Evolutionary conservation across 2,888 invertebrate species (phyloP), one percentile per base, ranked within the genome.

Genomic region (Cataglyphis cursor): DNA sequence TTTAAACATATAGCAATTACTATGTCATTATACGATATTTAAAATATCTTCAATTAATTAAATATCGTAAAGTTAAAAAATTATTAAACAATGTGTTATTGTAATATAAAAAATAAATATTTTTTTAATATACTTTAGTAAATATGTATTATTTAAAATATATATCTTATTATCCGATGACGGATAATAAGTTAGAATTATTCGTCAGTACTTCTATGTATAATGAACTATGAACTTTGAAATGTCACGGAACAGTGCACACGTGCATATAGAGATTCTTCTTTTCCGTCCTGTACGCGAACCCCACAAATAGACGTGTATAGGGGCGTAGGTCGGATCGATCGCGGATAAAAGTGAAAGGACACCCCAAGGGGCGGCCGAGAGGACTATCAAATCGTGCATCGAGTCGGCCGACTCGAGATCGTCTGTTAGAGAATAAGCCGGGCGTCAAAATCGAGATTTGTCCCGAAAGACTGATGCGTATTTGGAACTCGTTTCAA

Each of bases 331-430:
- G 91, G 89, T 86, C 80, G 84, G 90, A 92, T 92, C 92, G 92
- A 92, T 92, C 85, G 89, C 35, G 70, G 80, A 82, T 91, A 92
- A 92, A 92, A 92, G 92, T 92, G 90, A 92, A 91, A 92, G 88
- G 88, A 86, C 82, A 68, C 73, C 81, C 86, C 84, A 80, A 74
- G 85, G 82, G 73, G 4, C 75, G 80, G 35, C 41, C 48, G 64
- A 21, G 87, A 72, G 70, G 64, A 35, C 84, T 83, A 85, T 83
- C 81, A 84, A 87, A 89, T 88, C 87, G 85, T 78, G 85, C 83
- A 81, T 76, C 73, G 35, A 57, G 73, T 41, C 51, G 6, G 57
- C 41, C 54, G 68, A 31, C 38, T 54, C n/a, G 24, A 18, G 1
- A 48, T 64, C 66, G 51, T 62, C 68, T 28, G 68, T 61, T 64